Evolutionary conservation across 1,140 invertebrate genomes (phyloP).

Genomic region (Procambarus virginalis): DNA sequence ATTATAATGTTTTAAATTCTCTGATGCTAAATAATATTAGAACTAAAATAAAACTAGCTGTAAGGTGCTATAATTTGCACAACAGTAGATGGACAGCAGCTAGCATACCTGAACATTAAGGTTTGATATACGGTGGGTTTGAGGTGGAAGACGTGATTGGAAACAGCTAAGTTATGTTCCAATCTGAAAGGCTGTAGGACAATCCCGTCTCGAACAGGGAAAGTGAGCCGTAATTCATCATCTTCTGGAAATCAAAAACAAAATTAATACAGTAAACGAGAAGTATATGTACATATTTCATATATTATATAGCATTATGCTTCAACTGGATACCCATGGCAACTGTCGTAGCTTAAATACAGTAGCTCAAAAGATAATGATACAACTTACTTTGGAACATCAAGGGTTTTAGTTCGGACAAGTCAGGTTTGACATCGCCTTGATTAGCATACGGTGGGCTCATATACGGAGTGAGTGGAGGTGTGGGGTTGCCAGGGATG

Average conservation of each 20-base stretch:
- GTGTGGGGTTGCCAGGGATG: slow-evolving; percentile 95
- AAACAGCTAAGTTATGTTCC: slow-evolving; percentile 96
- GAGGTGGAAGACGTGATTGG: slow-evolving; percentile 97
- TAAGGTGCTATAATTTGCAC: background rate
- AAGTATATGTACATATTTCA: no score
- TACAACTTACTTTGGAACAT: slow-evolving; percentile 65
- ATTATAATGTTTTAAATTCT: no score
- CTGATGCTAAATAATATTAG: background rate
- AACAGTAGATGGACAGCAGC: background rate
- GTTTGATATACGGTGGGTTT: slow-evolving; percentile 96
- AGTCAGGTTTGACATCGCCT: slow-evolving; percentile 88
- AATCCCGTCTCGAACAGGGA: slow-evolving; percentile 95
- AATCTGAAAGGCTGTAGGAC: slow-evolving; percentile 95
- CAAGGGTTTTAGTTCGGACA: slow-evolving; percentile 84
- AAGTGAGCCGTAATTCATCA: slow-evolving; percentile 94
- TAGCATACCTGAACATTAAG: slow-evolving; percentile 87
- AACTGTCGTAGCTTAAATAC: no score
- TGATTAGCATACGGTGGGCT: slow-evolving; percentile 91
- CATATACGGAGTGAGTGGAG: slow-evolving; percentile 89
- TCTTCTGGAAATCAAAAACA: slow-evolving; percentile 80
- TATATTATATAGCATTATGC: background rate
- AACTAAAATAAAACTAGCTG: background rate
- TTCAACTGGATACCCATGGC: no score
- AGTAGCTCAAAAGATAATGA: background rate
- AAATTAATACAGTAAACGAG: slow-evolving; percentile 3